These are phyloP conservation scores for Brenthis daphne DNA, from an alignment of 2,888 invertebrate genomes.

Conservation along the genomic window DNA sequence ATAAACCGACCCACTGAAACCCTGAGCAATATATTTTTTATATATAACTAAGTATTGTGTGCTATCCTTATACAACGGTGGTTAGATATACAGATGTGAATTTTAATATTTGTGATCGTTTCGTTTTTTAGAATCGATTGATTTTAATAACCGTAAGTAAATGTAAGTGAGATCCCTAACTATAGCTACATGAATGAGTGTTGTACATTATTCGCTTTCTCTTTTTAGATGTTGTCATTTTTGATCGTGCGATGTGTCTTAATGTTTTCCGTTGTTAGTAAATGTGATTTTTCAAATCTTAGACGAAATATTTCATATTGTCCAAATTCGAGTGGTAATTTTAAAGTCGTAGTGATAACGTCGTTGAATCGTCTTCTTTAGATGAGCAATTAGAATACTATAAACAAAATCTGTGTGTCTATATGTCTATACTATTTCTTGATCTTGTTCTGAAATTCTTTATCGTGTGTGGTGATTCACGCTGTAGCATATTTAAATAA, in stretches of 20 bases:
- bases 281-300: conserved; percentile 68
- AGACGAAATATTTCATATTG: conserved; percentile 49
- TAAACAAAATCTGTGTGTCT: conserved; percentile 49
- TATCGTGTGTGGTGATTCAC: conserved; percentile 52
- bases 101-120: conserved; percentile 71
- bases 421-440: conserved; percentile 44
- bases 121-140: conserved; percentile 62
- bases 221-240: conserved; percentile 72
- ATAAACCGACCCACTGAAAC: conserved; percentile 76
- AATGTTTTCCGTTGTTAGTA: conserved; percentile 65
- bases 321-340: conserved; percentile 50
- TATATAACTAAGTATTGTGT: conserved; percentile 76
- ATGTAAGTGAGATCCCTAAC: conserved; percentile 46
- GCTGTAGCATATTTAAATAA: conserved; percentile 50
- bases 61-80: conserved; percentile 70
- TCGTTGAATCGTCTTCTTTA: conserved; percentile 51
- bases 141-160: conserved; percentile 58
- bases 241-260: conserved; percentile 65
- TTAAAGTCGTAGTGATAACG: conserved; percentile 49
- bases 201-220: conserved; percentile 71
- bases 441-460: conserved; percentile 43
- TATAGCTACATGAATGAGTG: conserved; percentile 57
- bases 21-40: conserved; percentile 81
- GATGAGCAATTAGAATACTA: conserved; percentile 46
- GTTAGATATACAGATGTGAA: conserved; percentile 68